Evolutionary conservation across 1,140 invertebrate genomes (phyloP).

Genomic region (Cotesia vestalis): DNA sequence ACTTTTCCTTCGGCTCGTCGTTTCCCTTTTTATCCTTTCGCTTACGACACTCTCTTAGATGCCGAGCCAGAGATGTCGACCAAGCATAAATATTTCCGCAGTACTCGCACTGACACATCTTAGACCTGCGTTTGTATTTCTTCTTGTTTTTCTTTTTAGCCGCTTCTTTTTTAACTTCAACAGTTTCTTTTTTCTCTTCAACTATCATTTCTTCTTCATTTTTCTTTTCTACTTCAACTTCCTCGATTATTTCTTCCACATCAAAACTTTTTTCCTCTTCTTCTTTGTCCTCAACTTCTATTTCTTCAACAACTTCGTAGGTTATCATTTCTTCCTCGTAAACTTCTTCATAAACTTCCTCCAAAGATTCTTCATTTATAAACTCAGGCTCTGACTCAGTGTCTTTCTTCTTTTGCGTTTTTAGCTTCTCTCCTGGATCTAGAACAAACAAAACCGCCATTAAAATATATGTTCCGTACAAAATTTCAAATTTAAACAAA

Average conservation of each 20-base stretch:
- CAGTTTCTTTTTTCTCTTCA: too few species aligned
- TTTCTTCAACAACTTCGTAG: neutral
- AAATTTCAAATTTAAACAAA: too few species aligned
- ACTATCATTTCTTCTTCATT: neutral
- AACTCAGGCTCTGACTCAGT: neutral
- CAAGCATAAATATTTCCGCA: conserved; percentile 41
- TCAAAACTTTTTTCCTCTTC: neutral
- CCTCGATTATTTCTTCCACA: neutral
- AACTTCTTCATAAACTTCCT: neutral
- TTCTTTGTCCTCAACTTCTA: neutral
- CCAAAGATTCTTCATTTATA: conserved; percentile 24
- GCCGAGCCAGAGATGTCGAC: conserved; percentile 13
- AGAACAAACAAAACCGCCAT: too few species aligned
- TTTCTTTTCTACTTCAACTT: too few species aligned
- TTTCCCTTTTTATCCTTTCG: neutral
- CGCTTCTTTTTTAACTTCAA: too few species aligned
- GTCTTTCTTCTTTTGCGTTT: neutral
- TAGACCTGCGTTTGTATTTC: neutral
- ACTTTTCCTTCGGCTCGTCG: neutral
- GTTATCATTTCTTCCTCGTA: neutral
- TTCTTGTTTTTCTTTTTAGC: too few species aligned
- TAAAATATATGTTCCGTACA: too few species aligned
- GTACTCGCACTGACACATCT: conserved; percentile 26
- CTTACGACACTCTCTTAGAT: conserved; percentile 20
- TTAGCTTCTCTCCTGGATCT: too few species aligned